Base-by-base conservation (phyloP, 2,113 vertebrate genomes). In the Typhlomys cinereus region DNA sequence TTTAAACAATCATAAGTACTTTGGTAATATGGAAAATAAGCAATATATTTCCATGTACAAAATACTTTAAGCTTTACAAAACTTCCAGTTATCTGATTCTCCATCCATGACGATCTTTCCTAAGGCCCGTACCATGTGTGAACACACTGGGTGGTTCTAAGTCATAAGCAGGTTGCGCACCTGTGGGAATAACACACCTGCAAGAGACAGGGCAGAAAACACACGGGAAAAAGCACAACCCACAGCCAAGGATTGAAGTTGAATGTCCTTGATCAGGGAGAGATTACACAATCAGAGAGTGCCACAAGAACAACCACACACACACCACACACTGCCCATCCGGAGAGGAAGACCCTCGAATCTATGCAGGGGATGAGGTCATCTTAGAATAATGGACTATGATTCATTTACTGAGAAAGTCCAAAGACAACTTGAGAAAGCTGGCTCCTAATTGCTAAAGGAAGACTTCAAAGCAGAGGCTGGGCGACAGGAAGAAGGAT, bases 381-480 rank as follows among this genome's bases (percentile, higher is more conserved):
- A 88, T 7, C 46, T 90, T 57, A 69, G 36, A 95, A 83, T 62
- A 88, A 48, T 3, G 82, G 29, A 54, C 34, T 34, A 73, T 57
- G 90, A 74, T 73, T 88, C 76, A 73, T 82, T 96, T 46, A 73
- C 31, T 70, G 46, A 89, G 61, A 87, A 52, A 59, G 25, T 7
- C 83, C 9, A 93, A 85, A 78, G 44, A 21, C 25, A 92, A 75
- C 27, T 73, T 91, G 84, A 54, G 59, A 92, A 89, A 94, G 86
- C 11, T 85, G 18, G 39, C 36, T 88, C 90, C 73, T n/a, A 91
- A 54, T 87, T 67, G 61, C 66, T 52, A 89, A 93, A 29, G 48
- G 46, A 89, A 89, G 46, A 81, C 57, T 86, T 82, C 25, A 91
- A 39, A 84, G 18, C 59, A 84, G 15, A 59, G 3, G 12, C n/a